Evolutionary conservation across 2,113 vertebrate genomes (phyloP), one percentile per base, ranked within the genome.

Genomic region (Bungarus multicinctus): DNA sequence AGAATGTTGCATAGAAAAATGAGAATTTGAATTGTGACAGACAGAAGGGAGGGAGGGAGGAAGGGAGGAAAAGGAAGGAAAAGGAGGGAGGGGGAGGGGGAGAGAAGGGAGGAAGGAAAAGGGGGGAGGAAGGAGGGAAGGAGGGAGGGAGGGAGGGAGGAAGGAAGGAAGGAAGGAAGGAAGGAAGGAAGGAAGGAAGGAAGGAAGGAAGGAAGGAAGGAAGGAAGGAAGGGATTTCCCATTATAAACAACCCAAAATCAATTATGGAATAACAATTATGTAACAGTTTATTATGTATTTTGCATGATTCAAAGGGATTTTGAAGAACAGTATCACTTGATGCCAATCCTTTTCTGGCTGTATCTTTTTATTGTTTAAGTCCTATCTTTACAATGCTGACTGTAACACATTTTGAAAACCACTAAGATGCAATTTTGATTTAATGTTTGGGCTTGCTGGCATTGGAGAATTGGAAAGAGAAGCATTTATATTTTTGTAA

Each of bases 101-200:
- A 47, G 6, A 47, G 60, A 10, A 3, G 27, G 60, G 0, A 18
- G 14, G n/a, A 2, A n/a, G 30, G 12, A 14, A 14, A n/a, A 14
- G 0, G 60, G 16, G 3, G 11, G 4, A 16, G 1, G 60, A n/a
- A 0, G 4, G 1, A 16, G 23, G 23, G 6, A 60, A 8, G 57
- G 22, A 58, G 23, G 57, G 6, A 58, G 23, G 57, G 3, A 25
- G 5, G 10, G 1, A 14, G 64, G 27, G 0, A 69, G 12, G 10
- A 0, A 30, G 58, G 60, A 3, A 69, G 27, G 58, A 14, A 64
- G 27, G 27, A 11, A 1, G 9, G 25, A 4, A 60, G 58, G 58
- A 5, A 64, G 27, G 60, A n/a, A 64, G 11, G 11, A n/a, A n/a
- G 55, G 55, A 60, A 60, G 10, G 55, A 18, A 74, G 57, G 60